Base-by-base conservation (phyloP, 2,888 invertebrate species). In the Imbricaverruca yamaguchii region DNA sequence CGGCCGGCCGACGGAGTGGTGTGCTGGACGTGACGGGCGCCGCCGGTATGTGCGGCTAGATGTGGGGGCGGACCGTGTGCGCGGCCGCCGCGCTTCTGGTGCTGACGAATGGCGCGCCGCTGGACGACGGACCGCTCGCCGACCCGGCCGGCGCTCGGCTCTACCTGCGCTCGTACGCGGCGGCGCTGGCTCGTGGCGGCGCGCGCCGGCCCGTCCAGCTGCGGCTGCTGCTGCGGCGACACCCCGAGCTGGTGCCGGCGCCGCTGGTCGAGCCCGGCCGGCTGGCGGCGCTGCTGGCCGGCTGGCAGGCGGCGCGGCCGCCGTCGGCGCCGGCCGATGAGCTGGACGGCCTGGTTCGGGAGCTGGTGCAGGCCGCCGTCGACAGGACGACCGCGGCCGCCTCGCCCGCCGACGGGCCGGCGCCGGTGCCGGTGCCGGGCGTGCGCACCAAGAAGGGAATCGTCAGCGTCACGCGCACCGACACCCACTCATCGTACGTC, bases 381-480 rank as follows among this genome's bases (percentile, higher is more conserved):
- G 53, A 18, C 39, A 39, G 69, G 69, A 53, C 69, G 21, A 8
- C 6, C 15, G 9, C 53, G 53, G 1, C 39, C 12, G 1, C 53
- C 7, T 11, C 12, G 39, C 18, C 8, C 7, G 25, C 12, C 67
- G 6, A 8, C 8, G 25, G 23, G 10, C 23, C 10, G 53, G 80
- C 79, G n/a, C 53, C 81, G 39, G 11, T n/a, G 10, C 15, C 39
- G 53, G 80, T 80, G n/a, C 53, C 81, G 39, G 80, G 80, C 53
- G 81, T 80, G 80, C 82, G 82, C 39, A 69, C 82, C 81, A 81
- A 80, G 21, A 82, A 82, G 55, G 83, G 82, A 10, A 83, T 82
- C 21, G 74, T 79, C 74, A 83, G 83, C 23, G 81, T 80, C 23
- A 56, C 80, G 25, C 56, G 81, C 25, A 81, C 81, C 15, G 81